A percentile compares a stretch with the other conserved stretches of the same genome.
Conservation (phyloP, 2,797 vertebrate genomes). For the Tokudaia tokunoshimensis region DNA sequence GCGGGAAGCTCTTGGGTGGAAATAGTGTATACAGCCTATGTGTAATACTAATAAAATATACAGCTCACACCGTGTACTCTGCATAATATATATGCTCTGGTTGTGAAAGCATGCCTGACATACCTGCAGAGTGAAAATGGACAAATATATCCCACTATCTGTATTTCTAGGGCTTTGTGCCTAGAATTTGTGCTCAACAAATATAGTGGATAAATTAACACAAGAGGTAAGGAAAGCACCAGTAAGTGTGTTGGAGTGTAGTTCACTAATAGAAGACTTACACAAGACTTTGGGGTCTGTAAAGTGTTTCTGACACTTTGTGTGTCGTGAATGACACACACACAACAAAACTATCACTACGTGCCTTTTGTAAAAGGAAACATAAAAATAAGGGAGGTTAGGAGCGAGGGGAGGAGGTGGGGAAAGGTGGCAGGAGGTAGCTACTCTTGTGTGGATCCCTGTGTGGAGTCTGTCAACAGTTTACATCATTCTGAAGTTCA, state of each 20-base stretch:
- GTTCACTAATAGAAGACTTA: background rate
- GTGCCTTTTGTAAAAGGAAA: background rate
- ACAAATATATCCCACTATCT: background rate
- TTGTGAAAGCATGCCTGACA: background rate
- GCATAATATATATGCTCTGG: background rate
- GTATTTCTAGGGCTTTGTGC: background rate
- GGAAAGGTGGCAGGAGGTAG: background rate
- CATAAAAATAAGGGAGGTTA: background rate
- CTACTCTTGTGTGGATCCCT: fast-evolving
- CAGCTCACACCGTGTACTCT: background rate
- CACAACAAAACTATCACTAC: background rate
- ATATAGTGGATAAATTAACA: background rate
- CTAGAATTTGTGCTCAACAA: background rate
- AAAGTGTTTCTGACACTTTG: too few relatives aligned
- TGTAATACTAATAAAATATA: background rate
- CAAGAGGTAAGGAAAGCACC: background rate
- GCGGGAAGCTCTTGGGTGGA: background rate
- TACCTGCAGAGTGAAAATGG: background rate
- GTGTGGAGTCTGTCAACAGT: background rate
- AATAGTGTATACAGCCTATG: background rate
- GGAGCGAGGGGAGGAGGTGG: background rate
- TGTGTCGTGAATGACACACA: too few relatives aligned
- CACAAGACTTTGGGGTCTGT: background rate
- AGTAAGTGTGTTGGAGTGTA: background rate
- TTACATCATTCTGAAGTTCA: background rate